These are phyloP conservation scores for Hapalemur alaotrensis DNA, from an alignment of 2,797 vertebrate species.

Conservation along the genomic window DNA sequence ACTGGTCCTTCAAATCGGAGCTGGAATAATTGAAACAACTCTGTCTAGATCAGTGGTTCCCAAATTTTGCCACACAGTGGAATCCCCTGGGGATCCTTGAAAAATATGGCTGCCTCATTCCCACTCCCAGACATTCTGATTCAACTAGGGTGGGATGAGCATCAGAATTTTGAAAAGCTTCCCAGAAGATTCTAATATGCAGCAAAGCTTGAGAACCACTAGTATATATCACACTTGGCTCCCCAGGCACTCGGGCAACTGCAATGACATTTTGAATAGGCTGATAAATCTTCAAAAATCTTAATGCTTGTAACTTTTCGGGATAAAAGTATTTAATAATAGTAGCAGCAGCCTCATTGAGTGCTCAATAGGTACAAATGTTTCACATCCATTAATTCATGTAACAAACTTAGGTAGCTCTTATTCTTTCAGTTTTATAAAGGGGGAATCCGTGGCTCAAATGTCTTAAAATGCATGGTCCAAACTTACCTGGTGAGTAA, in stretches of 20 bases:
- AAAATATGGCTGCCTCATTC: neutral
- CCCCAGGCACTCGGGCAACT: neutral
- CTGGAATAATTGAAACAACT: neutral
- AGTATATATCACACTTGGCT: neutral
- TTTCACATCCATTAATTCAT: constrained; percentile 9
- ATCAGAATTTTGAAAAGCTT: neutral
- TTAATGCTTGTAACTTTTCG: neutral
- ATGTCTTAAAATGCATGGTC: neutral
- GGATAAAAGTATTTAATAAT: neutral
- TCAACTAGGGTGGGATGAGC: neutral
- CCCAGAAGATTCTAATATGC: neutral
- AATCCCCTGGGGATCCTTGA: neutral
- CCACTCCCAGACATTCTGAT: neutral
- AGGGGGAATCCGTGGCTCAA: neutral
- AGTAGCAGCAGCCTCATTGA: neutral
- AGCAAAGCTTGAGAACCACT: neutral
- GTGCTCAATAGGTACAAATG: neutral
- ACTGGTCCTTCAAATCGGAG: neutral
- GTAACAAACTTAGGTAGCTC: neutral
- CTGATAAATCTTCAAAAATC: neutral
- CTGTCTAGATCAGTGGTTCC: neutral
- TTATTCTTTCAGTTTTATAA: neutral
- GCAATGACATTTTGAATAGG: neutral
- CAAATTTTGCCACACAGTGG: neutral
- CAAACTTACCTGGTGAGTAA: neutral